Conservation (phyloP, 2,888 invertebrate genomes). For the Thera britannica region DNA sequence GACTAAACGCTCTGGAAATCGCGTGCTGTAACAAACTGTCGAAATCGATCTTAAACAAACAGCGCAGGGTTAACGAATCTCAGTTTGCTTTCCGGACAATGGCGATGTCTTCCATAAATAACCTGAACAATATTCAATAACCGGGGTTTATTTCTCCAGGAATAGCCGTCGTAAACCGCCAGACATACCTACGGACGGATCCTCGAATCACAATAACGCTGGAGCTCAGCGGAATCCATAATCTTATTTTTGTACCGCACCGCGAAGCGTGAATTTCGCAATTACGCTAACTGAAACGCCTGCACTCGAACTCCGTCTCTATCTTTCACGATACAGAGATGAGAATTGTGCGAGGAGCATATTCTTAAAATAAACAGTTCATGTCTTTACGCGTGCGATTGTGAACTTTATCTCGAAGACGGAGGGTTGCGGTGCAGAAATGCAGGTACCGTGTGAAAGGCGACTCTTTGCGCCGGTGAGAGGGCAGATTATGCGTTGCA, state of each 20-base stretch:
- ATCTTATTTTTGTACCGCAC: conserved; percentile 85
- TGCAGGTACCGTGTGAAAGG: conserved; percentile 71
- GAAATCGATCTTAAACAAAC: conserved; percentile 55
- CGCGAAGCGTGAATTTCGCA: conserved; percentile 84
- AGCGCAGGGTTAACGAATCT: conserved; percentile 54
- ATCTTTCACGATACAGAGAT: conserved; percentile 56
- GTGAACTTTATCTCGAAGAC: conserved; percentile 81
- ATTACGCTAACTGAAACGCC: conserved; percentile 67
- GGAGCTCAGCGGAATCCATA: conserved; percentile 84
- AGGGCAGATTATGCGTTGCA: conserved; percentile 74
- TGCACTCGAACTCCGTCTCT: conserved; percentile 64
- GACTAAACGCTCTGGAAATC: background rate
- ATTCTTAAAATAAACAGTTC: conserved; percentile 82
- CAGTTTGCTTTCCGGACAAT: conserved; percentile 66
- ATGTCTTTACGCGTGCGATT: conserved; percentile 81
- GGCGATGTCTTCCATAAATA: conserved; percentile 81
- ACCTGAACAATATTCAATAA: conserved; percentile 82
- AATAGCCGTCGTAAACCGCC: conserved; percentile 81
- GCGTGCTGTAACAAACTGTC: conserved; percentile 22
- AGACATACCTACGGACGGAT: conserved; percentile 84
- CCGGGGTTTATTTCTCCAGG: conserved; percentile 81
- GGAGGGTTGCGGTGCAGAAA: conserved; percentile 65
- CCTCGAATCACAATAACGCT: conserved; percentile 85
- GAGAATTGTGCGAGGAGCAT: conserved; percentile 56
- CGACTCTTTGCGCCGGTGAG: conserved; percentile 72